phyloP scores from a whole-genome alignment of 2,113 vertebrate species.

The Phaetusa simplex region DNA sequence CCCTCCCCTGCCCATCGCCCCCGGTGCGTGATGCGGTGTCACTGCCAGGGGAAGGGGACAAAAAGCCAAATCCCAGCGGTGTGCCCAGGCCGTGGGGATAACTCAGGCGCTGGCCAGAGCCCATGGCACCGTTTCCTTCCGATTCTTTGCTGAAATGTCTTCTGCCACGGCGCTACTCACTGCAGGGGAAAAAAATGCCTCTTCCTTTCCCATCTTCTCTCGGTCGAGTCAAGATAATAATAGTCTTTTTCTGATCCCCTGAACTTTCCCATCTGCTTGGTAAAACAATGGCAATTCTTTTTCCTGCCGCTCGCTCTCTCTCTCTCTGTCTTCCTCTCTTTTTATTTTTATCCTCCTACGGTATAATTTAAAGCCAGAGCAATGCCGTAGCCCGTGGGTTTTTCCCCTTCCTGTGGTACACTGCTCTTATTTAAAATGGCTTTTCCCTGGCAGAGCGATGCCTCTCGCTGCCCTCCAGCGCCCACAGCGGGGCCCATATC shows the following conservation, averaged over 20 bases:
- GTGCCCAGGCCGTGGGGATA: neutral
- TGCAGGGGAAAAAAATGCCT: conserved; percentile 48
- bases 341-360: conserved; percentile 74
- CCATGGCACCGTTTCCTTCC: neutral
- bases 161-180: conserved; percentile 4
- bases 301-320: conserved; percentile 57
- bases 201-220: conserved; percentile 72
- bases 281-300: conserved; percentile 83
- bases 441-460: conserved; percentile 42
- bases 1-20: neutral
- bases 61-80: neutral
- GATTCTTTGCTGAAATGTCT: conserved; percentile 36
- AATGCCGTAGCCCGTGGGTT: conserved; percentile 54
- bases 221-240: conserved; percentile 77
- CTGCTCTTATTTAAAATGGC: conserved; percentile 68
- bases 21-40: accelerated
- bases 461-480: neutral
- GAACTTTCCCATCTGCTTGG: conserved; percentile 84
- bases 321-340: conserved; percentile 63
- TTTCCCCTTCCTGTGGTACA: conserved; percentile 61
- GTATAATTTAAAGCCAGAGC: conserved; percentile 75
- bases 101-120: neutral
- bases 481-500: neutral
- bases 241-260: conserved; percentile 82
- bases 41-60: neutral